phyloP scores from a whole-genome alignment of 1,140 invertebrate species.

The Acyrthosiphon pisum region DNA sequence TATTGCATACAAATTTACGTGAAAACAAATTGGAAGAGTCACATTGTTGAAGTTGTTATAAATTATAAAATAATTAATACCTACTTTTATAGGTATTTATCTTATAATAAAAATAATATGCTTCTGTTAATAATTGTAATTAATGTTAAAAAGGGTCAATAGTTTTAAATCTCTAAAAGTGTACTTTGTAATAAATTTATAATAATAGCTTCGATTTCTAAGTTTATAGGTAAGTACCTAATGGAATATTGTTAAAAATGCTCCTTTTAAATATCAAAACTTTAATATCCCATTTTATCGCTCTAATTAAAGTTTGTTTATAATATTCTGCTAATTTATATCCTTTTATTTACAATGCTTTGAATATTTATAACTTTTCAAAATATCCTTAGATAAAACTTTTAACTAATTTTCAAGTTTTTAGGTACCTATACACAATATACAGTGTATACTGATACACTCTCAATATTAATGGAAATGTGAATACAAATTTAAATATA shows the following conservation, averaged over 20 bases:
- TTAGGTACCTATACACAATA: not conserved
- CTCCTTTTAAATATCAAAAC: not conserved
- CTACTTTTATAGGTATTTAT: too few species aligned
- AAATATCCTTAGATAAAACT: conserved; percentile 2
- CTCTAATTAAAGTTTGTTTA: not conserved
- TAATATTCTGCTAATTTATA: not conserved
- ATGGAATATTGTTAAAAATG: not conserved
- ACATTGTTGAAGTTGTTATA: not conserved
- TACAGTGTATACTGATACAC: not conserved
- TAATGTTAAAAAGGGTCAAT: not conserved
- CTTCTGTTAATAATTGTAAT: not conserved
- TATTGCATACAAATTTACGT: too few species aligned
- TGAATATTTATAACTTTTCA: conserved; percentile 4
- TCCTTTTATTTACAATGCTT: conserved; percentile 1
- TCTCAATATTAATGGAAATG: not conserved
- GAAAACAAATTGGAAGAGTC: not conserved
- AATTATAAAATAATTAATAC: not conserved
- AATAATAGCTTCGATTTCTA: not conserved
- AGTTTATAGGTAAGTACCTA: not conserved
- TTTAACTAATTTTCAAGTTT: not conserved
- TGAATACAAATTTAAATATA: conserved; percentile 2
- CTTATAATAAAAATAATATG: not conserved
- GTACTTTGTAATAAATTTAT: not conserved
- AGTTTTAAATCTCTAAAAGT: not conserved
- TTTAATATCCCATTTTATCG: not conserved